These are phyloP conservation scores for Muscina levida DNA, from an alignment of 2,888 invertebrate genomes.

Conservation along the genomic window DNA sequence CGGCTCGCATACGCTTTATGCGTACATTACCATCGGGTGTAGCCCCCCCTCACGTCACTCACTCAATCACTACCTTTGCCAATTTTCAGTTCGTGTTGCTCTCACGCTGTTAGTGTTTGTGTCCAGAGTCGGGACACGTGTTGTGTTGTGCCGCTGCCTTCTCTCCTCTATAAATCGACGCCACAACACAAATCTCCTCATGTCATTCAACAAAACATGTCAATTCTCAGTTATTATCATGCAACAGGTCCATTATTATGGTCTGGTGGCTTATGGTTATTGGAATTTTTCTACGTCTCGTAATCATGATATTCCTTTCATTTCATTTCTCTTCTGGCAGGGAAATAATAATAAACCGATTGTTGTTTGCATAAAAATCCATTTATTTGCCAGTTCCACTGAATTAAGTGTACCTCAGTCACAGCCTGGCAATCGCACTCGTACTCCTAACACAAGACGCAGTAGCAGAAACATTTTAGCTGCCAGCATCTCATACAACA, in stretches of 20 bases:
- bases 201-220: constrained; percentile 52
- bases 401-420: constrained; percentile 33
- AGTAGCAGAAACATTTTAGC: no score
- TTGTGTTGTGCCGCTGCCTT: constrained; percentile 12
- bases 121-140: constrained; percentile 28
- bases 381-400: constrained; percentile 6
- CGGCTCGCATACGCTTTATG: background rate
- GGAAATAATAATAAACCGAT: constrained; percentile 1
- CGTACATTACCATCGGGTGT: background rate
- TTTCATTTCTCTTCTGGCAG: background rate
- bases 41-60: background rate
- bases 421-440: no score
- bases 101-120: background rate
- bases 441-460: no score
- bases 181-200: constrained; percentile 45
- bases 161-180: background rate
- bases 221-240: constrained; percentile 39
- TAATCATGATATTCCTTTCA: constrained; percentile 13
- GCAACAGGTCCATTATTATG: constrained; percentile 61
- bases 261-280: constrained; percentile 7
- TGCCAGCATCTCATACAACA: background rate
- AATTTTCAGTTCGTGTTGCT: background rate
- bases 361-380: constrained; percentile 32
- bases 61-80: background rate
- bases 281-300: background rate